These are phyloP conservation scores for Penaeus monodon DNA, from an alignment of 2,888 invertebrate species.

Conservation along the genomic window DNA sequence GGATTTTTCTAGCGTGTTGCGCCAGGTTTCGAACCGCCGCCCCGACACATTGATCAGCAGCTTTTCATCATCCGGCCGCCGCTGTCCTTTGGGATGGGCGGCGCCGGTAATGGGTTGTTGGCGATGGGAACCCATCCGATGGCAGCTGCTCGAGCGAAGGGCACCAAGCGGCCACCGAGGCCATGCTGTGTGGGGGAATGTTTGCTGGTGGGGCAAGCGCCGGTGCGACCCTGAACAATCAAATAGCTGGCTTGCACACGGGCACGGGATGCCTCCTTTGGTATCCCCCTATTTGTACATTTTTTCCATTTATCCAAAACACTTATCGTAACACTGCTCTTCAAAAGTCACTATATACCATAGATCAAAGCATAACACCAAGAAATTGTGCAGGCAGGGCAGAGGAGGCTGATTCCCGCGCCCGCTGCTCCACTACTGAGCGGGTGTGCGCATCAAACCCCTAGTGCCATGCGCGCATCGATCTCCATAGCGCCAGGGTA, in stretches of 20 bases:
- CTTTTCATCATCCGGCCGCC: conserved; percentile 96
- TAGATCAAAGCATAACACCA: conserved; percentile 57
- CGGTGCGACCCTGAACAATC: conserved; percentile 41
- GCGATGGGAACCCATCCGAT: conserved; percentile 99
- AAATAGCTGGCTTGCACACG: conserved; percentile 34
- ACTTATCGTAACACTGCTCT: conserved; percentile 36
- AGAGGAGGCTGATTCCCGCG: conserved; percentile 57
- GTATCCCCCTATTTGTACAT: conserved; percentile 47
- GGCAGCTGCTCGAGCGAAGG: conserved; percentile 99
- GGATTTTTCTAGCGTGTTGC: conserved; percentile 98
- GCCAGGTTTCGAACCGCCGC: conserved; percentile 86
- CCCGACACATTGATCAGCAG: conserved; percentile 97
- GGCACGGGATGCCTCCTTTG: conserved; percentile 42
- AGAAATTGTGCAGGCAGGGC: conserved; percentile 52
- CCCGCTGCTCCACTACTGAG: conserved; percentile 71
- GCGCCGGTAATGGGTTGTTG: conserved; percentile 96
- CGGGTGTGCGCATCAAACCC: conserved; percentile 74
- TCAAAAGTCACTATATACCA: conserved; percentile 42
- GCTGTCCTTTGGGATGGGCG: conserved; percentile 91
- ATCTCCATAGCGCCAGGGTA: conserved; percentile 35
- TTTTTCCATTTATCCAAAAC: conserved; percentile 19
- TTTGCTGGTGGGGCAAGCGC: conserved; percentile 47
- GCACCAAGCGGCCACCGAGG: conserved; percentile 99
- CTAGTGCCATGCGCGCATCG: conserved; percentile 68
- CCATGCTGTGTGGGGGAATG: conserved; percentile 78